These are phyloP conservation scores for Ptychochromis oligacanthus DNA, from an alignment of 2,113 vertebrate genomes.

Conservation along the genomic window DNA sequence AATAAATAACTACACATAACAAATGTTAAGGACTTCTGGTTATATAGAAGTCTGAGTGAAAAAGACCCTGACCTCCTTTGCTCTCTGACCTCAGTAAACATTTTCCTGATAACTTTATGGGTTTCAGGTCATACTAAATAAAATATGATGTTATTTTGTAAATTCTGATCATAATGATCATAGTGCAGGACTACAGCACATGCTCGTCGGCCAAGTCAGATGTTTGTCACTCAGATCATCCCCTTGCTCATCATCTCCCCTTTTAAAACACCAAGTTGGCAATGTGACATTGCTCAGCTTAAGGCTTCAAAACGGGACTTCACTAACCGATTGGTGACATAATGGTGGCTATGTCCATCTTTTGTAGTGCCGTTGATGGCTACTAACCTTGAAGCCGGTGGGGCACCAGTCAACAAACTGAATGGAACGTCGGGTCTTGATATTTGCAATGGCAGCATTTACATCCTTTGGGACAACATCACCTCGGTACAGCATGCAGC, in stretches of 20 bases:
- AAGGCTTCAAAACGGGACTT: not conserved
- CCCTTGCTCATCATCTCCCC: not conserved
- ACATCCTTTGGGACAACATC: slow-evolving; percentile 89
- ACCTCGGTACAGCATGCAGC: slow-evolving; percentile 86
- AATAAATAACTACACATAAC: too few species aligned
- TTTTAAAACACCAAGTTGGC: not conserved
- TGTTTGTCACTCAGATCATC: not conserved
- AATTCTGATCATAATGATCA: not conserved
- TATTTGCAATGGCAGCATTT: slow-evolving; percentile 84
- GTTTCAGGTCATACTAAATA: not conserved
- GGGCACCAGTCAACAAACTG: slow-evolving; percentile 92
- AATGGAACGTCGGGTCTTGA: slow-evolving; percentile 87
- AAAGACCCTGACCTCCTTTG: too few species aligned
- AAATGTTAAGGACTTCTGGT: too few species aligned
- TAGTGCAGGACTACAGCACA: not conserved
- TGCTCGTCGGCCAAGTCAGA: not conserved
- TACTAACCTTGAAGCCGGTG: slow-evolving; percentile 87
- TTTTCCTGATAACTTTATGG: not conserved
- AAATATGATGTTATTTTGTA: not conserved
- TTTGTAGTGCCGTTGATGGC: not conserved
- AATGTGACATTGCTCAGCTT: not conserved
- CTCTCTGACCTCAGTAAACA: too few species aligned
- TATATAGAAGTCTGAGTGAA: too few species aligned
- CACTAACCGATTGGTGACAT: not conserved
- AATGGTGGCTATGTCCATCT: not conserved